phyloP scores from a whole-genome alignment of 2,888 invertebrate genomes.

The Serrognathus titanus region DNA sequence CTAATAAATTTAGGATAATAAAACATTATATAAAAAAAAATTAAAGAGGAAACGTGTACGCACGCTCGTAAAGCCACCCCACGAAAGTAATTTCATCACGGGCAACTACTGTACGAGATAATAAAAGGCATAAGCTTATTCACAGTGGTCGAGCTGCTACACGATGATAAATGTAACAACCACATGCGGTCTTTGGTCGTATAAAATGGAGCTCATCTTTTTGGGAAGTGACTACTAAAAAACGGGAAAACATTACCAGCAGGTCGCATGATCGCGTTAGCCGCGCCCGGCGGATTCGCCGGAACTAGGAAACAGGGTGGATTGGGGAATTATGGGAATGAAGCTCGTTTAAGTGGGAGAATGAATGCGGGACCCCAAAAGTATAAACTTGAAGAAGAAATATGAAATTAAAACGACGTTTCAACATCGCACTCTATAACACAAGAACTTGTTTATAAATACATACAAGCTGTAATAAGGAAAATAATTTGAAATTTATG shows the following conservation, averaged over 20 bases:
- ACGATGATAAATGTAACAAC: slow-evolving; percentile 43
- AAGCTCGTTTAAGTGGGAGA: slow-evolving; percentile 25
- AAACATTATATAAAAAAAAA: too few species aligned
- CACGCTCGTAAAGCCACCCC: not conserved
- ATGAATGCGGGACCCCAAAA: slow-evolving; percentile 17
- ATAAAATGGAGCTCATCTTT: slow-evolving; percentile 33
- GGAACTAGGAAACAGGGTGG: slow-evolving; percentile 39
- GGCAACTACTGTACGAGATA: slow-evolving; percentile 1
- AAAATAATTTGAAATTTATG: too few species aligned
- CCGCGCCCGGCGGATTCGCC: slow-evolving; percentile 43
- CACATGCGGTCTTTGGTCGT: slow-evolving; percentile 43
- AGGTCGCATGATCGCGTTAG: slow-evolving; percentile 51
- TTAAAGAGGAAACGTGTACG: not conserved
- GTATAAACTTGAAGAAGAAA: slow-evolving; percentile 8
- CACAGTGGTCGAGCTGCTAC: slow-evolving; percentile 28
- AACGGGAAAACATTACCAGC: slow-evolving; percentile 51
- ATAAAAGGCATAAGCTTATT: slow-evolving; percentile 37
- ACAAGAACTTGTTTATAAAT: too few species aligned
- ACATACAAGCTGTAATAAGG: too few species aligned
- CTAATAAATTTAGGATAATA: too few species aligned
- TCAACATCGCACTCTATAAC: too few species aligned
- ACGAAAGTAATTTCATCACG: not conserved
- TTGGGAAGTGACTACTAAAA: slow-evolving; percentile 35
- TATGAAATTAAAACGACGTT: not conserved
- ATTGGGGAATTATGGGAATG: slow-evolving; percentile 29